Base-by-base conservation (phyloP, 2,113 vertebrate genomes). In the Heloderma charlesbogerti region DNA sequence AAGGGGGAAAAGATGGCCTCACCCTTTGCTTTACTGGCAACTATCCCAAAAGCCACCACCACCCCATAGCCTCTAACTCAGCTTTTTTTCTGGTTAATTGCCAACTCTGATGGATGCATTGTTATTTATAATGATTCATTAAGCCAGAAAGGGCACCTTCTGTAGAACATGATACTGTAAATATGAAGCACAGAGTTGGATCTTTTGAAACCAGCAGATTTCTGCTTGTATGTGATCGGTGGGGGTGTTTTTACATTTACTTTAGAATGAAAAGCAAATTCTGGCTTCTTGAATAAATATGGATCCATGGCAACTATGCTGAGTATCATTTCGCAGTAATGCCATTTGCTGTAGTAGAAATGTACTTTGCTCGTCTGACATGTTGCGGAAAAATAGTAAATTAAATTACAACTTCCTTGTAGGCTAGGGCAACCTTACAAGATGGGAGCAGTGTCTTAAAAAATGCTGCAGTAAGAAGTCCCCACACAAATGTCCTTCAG, bases 241-340 rank as follows among this genome's bases (percentile, higher is more conserved):
- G 31, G 48, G 13, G 31, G 20, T 80, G 31, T 78, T 77, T 77
- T 71, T 89, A 57, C 71, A 12, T 29, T 57, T 31, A 31, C 79
- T 87, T 82, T 77, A 31, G 43, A 88, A 60, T 60, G 57, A 16
- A 60, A 60, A 88, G 40, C 80, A 0, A 29, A 3, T 77, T 40
- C 29, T 51, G 3, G 29, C 79, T 75, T 83, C 87, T 66, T 63
- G 74, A 89, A 88, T 86, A 88, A 83, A 69, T 87, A 87, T 16
- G 4, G 51, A 82, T 57, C 43, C 69, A 78, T 54, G 86, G 25
- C 48, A 95, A 60, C 1, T 31, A 15, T 72, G 71, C 57, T 51
- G 60, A 90, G 45, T 86, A 27, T 43, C 72, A 66, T 74, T 86
- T 89, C 57, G 15, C 63, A 12, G 45, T 45, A 4, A 63, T 71